Percentiles rank a stretch among this genome's conserved stretches.
Conservation (phyloP, 2,888 invertebrate species). For the Drosophila emarginata region DNA sequence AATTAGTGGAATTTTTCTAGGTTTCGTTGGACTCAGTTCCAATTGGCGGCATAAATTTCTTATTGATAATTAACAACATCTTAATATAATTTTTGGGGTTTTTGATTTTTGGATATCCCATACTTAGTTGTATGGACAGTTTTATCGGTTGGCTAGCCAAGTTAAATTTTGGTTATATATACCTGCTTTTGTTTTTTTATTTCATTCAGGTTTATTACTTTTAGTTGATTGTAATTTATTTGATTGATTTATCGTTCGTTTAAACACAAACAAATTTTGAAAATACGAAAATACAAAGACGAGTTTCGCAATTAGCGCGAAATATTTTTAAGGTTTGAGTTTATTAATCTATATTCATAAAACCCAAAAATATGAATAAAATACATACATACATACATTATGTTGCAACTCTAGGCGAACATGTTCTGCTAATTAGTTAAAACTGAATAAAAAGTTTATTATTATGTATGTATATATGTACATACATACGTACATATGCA, state of each 20-base stretch:
- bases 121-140: constrained; percentile 15
- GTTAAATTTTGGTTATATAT: constrained; percentile 21
- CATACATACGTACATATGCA: too few species aligned
- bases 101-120: constrained; percentile 30
- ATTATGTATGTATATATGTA: too few species aligned
- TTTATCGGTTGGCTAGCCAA: constrained; percentile 6
- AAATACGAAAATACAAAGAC: constrained; percentile 41
- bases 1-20: constrained; percentile 63
- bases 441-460: too few species aligned
- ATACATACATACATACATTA: neutral
- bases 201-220: constrained; percentile 66
- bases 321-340: constrained; percentile 29
- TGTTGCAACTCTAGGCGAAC: neutral
- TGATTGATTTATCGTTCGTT: constrained; percentile 71
- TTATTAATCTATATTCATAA: constrained; percentile 24
- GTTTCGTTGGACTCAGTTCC: constrained; percentile 3
- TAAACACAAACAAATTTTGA: constrained; percentile 58
- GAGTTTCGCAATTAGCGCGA: constrained; percentile 66
- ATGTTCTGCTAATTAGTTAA: too few species aligned
- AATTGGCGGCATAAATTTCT: constrained; percentile 66
- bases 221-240: constrained; percentile 77
- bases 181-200: constrained; percentile 21
- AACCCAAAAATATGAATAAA: neutral
- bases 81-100: constrained; percentile 19
- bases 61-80: constrained; percentile 67